These are phyloP conservation scores for Epinotia brunnichana DNA, from an alignment of 2,888 invertebrate species.

Conservation along the genomic window DNA sequence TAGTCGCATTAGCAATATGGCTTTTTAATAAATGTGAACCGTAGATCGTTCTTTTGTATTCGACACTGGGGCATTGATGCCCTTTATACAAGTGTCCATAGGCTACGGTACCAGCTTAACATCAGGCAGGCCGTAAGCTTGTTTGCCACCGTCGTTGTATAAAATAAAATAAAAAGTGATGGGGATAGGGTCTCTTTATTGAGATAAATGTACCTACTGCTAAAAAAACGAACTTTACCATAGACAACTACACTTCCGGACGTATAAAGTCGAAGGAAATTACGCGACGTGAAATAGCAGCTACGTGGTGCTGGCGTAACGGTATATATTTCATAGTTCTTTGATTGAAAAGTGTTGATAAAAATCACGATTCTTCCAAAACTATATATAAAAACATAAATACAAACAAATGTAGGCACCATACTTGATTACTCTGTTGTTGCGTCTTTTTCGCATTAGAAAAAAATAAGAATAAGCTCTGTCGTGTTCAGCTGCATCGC, in stretches of 20 bases:
- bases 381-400: too few species aligned
- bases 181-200: not conserved
- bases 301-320: not conserved
- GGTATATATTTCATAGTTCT: too few species aligned
- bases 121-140: too few species aligned
- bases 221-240: too few species aligned
- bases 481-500: slow-evolving; percentile 30
- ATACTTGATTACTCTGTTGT: not conserved
- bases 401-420: not conserved
- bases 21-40: not conserved
- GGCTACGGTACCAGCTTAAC: too few species aligned
- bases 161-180: too few species aligned
- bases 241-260: too few species aligned
- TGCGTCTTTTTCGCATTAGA: not conserved
- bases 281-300: too few species aligned
- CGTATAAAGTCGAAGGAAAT: not conserved
- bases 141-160: too few species aligned
- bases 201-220: not conserved
- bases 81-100: too few species aligned
- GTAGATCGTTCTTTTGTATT: not conserved
- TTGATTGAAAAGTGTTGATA: not conserved
- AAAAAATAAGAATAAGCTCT: not conserved
- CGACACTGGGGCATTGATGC: not conserved
- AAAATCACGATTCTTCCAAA: too few species aligned
- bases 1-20: not conserved